Evolutionary conservation across 2,797 vertebrate genomes (phyloP), one percentile per base, ranked within the genome.

Genomic region (Phaenicophaeus curvirostris): DNA sequence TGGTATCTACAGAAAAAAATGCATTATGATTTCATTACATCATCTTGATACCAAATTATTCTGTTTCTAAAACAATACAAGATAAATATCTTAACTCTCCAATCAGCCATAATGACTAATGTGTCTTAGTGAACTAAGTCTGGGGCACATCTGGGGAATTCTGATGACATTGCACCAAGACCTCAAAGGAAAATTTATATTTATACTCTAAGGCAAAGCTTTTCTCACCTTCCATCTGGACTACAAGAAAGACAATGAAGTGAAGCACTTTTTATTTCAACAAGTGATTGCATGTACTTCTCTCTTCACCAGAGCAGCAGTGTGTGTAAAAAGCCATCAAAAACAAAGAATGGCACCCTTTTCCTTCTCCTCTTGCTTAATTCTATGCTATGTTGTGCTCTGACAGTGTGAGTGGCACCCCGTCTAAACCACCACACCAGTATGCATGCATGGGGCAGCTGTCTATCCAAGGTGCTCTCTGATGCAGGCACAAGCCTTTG

Each of bases 371-470:
- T 65, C 6, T 15, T 73, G 51, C 44, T 46, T 35, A 15, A 2
- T 68, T 13, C 37, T 8, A 4, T 1, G 5, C 1, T 13, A 25
- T 37, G 55, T 53, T 48, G 35, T 18, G 28, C 33, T 82, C 33
- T 72, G 37, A 21, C 8, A 11, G 3, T 11, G 13, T 0, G 0
- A 75, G 23, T 5, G 30, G 7, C 19, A 27, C 2, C 5, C 5
- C 7, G 31, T 44, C 13, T 8, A 5, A 33, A 11, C 3, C 44
- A 30, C 2, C 8, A 24, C 14, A 8, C 4, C 1, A 0, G 54
- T 9, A 28, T 46, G 33, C 9, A 33, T 1, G 1, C 8, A 2
- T 2, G 19, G 19, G 50, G 27, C 42, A 67, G 35, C 5, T 61
- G 11, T 42, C 27, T 10, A 4, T n/a, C 39, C 1, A 2, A 72